Base-by-base conservation (phyloP, 2,888 invertebrate genomes). In the Callinectes sapidus region DNA sequence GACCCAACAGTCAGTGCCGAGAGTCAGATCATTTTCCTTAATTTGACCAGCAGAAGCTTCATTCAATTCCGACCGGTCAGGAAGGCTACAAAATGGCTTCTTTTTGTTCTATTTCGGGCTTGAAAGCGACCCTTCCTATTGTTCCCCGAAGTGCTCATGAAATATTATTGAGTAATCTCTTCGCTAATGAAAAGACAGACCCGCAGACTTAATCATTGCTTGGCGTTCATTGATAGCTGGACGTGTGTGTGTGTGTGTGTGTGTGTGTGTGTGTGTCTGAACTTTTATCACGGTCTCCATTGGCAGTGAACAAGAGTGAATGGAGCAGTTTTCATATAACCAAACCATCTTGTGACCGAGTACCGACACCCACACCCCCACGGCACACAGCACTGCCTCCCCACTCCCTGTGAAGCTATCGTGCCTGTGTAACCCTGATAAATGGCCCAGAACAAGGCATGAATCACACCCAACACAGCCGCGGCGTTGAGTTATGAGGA, bases 391-490 rank as follows among this genome's bases (percentile, higher is more conserved):
- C 77, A 28, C 35, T 10, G n/a, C 81, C 81, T 14, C 32, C 35
- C 81, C 81, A 18, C 81, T 32, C 35, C 35, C 35, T 32, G n/a
- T 32, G 18, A 14, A 35, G 35, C 35, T 81, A 81, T 81, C 81
- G 35, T 14, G 35, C 81, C 81, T 35, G 35, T 35, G 81, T 81
- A 81, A 81, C 81, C 81, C 35, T 35, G 81, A 81, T 81, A 81
- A 81, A 81, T 81, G 81, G 81, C 35, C n/a, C 81, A 32, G 81
- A 81, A 81, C 81, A 81, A 32, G 81, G 35, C 81, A 81, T 81
- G 81, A 81, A 81, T 81, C 81, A 81, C 81, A 81, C 81, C 16
- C 81, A 81, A 81, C 81, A 81, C 81, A 35, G 81, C 35, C 35
- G 81, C 35, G 35, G 81, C 81, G 3, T 14, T 81, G 81, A 81